These are phyloP conservation scores for Coccyzus lansbergi DNA, from an alignment of 2,797 vertebrate genomes.

Conservation along the genomic window DNA sequence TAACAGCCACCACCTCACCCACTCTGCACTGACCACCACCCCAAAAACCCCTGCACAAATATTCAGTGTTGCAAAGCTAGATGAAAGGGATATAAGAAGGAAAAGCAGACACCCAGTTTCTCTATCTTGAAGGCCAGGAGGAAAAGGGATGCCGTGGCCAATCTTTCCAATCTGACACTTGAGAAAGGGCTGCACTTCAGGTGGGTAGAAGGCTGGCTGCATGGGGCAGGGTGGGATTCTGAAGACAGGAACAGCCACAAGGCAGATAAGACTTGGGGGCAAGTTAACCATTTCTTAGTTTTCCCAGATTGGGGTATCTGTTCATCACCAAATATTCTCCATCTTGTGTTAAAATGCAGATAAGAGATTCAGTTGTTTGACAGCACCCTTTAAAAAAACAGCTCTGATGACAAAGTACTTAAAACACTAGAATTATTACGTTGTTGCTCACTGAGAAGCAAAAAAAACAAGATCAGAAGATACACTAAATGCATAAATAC, in stretches of 20 bases:
- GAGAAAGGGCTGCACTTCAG: rapidly evolving
- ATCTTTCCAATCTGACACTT: not conserved
- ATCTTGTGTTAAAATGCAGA: not conserved
- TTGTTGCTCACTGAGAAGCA: not conserved
- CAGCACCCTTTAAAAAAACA: not conserved
- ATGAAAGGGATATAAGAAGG: not conserved
- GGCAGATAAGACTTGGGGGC: not conserved
- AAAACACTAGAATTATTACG: not conserved
- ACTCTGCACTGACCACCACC: not conserved
- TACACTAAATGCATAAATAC: not conserved
- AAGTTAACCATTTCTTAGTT: not conserved
- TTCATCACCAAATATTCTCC: not conserved
- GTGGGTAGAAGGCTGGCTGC: not conserved
- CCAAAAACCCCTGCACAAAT: rapidly evolving
- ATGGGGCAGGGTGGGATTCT: not conserved
- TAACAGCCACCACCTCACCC: not conserved
- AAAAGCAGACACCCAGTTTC: not conserved
- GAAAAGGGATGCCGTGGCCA: not conserved
- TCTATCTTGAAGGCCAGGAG: not conserved
- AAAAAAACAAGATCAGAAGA: not conserved
- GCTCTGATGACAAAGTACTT: not conserved
- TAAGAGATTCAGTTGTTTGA: not conserved
- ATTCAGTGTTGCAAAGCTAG: not conserved
- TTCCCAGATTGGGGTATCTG: not conserved
- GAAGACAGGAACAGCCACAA: not conserved